Base-by-base conservation (phyloP, 2,888 invertebrate genomes). In the Abrostola tripartita region DNA sequence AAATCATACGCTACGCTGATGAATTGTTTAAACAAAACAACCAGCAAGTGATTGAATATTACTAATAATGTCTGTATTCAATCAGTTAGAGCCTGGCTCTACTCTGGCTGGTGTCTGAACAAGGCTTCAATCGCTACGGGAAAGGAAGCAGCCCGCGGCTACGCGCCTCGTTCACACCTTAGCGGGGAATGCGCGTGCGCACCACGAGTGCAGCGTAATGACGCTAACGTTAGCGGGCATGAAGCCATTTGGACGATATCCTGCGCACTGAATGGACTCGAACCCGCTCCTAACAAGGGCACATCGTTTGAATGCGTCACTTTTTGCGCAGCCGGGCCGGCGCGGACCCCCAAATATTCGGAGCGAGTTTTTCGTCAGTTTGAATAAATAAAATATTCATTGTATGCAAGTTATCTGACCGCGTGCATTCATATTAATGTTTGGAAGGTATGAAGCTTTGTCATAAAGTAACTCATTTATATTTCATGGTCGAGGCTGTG, bases 371-470 rank as follows among this genome's bases (percentile, higher is more conserved):
- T 90, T 89, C 80, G 75, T 62, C 76, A 74, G 83, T 89, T 89
- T 89, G 84, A 89, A 88, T 89, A 89, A 86, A 90, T 90, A 86
- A 89, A 91, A 92, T 88, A 92, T 92, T 90, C 89, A 92, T 90
- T 79, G 76, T 80, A 80, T 82, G 81, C 82, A 79, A 82, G 78
- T 79, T 72, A 65, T 76, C 71, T 62, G 74, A 59, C 66, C 66
- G 74, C 64, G 76, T 74, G 76, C 61, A 79, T 77, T 74, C 76
- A 81, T 80, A 78, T 80, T 71, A 74, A 78, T 63, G 71, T 59
- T 38, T 61, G 61, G 65, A 62, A 71, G 76, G 79, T 68, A 79
- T 79, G 55, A 68, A 68, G 70, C 68, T 70, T 76, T 78, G 72
- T 64, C 66, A 69, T 70, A 71, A 72, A 68, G 67, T 74, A 68